These are phyloP conservation scores for Parus major DNA, from an alignment of 2,113 vertebrate species.

Conservation along the genomic window DNA sequence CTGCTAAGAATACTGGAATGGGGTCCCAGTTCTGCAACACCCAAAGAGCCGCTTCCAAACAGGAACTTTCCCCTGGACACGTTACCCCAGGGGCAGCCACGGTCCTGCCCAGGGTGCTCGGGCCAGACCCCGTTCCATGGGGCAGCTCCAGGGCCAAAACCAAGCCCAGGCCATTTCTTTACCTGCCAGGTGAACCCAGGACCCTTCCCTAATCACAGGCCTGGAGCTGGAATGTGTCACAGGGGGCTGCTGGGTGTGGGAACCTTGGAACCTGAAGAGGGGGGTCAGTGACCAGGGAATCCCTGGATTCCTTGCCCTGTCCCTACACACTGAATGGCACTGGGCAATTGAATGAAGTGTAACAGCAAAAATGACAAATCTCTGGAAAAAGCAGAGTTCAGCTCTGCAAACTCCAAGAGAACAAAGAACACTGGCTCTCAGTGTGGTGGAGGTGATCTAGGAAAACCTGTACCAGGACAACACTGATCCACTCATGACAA, in stretches of 20 bases:
- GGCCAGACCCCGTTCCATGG: accelerated
- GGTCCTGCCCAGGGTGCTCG: accelerated
- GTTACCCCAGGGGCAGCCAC: accelerated
- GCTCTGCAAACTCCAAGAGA: not conserved
- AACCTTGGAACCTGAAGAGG: not conserved
- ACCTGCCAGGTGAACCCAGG: accelerated
- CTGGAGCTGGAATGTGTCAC: not conserved
- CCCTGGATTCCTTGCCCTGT: not conserved
- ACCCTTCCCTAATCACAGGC: not conserved
- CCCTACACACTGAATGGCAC: accelerated
- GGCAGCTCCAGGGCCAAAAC: not conserved
- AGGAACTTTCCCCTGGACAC: not conserved
- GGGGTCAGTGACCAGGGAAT: accelerated
- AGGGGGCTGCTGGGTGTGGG: not conserved
- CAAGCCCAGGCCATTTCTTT: not conserved
- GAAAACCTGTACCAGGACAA: not conserved
- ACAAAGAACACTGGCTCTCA: accelerated
- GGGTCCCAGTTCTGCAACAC: not conserved
- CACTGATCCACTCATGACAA: accelerated
- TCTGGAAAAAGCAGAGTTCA: not conserved
- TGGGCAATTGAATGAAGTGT: not conserved
- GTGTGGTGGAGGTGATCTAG: not conserved
- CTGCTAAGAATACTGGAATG: not conserved
- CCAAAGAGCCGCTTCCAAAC: not conserved
- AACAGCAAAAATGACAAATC: not conserved